Conservation (phyloP, 2,113 vertebrate species). For the Vulpes lagopus region DNA sequence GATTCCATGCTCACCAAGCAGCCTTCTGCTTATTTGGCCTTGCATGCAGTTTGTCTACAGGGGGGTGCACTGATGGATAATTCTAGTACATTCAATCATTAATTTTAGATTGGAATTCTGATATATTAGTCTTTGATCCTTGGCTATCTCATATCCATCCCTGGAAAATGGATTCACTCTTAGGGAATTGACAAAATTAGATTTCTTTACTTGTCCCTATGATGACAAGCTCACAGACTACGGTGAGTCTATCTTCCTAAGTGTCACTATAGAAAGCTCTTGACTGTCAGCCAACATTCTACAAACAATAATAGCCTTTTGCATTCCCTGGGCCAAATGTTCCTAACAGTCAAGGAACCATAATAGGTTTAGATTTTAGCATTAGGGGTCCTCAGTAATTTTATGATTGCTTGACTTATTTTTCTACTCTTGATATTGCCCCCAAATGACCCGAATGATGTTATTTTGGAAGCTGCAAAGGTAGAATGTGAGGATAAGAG, state of each 20-base stretch:
- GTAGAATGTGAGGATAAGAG: background rate
- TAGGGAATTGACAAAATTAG: slow-evolving; percentile 12
- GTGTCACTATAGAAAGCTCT: background rate
- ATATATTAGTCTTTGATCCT: background rate
- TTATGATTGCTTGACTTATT: background rate
- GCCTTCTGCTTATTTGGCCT: slow-evolving; percentile 51
- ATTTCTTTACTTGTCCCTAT: slow-evolving; percentile 40
- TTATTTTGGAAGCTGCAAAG: background rate
- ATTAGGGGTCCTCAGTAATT: background rate
- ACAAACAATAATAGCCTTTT: background rate
- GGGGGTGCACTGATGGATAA: background rate
- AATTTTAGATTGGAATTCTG: slow-evolving; percentile 32
- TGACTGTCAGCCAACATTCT: background rate
- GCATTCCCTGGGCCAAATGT: slow-evolving; percentile 16
- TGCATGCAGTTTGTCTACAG: background rate
- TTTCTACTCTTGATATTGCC: background rate
- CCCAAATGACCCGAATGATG: background rate
- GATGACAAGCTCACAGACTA: background rate
- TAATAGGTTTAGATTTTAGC: slow-evolving; percentile 3
- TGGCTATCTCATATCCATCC: background rate
- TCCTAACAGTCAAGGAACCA: background rate
- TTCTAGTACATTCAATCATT: background rate
- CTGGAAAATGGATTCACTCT: slow-evolving; percentile 24
- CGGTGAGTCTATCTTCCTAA: background rate
- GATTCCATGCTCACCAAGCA: slow-evolving; percentile 16